These are phyloP conservation scores for Cryptocephalus moraei DNA, from an alignment of 2,888 invertebrate genomes.

Conservation along the genomic window DNA sequence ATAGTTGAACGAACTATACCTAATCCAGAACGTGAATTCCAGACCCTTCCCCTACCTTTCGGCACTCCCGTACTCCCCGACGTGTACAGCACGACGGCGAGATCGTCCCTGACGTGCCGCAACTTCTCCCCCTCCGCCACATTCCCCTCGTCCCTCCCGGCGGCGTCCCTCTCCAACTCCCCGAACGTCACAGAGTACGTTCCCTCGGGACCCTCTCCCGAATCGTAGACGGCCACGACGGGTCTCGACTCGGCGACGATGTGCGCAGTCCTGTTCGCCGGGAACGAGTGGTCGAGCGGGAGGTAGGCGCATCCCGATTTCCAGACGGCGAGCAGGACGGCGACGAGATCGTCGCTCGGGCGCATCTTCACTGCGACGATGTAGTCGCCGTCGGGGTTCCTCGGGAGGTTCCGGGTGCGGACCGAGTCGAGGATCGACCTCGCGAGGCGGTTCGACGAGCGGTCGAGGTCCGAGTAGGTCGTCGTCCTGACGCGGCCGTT, in stretches of 20 bases:
- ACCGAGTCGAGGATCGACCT: slow-evolving; percentile 42
- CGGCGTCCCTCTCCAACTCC: slow-evolving; percentile 41
- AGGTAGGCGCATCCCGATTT: slow-evolving; percentile 78
- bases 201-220: slow-evolving; percentile 35
- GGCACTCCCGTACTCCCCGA: slow-evolving; percentile 86
- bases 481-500: slow-evolving; percentile 19
- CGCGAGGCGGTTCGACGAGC: slow-evolving; percentile 47
- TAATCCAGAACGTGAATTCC: too few species aligned
- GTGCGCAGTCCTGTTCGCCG: slow-evolving; percentile 61
- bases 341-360: slow-evolving; percentile 59
- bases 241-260: slow-evolving; percentile 69
- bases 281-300: slow-evolving; percentile 66
- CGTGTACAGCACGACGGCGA: slow-evolving; percentile 70
- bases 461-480: slow-evolving; percentile 47
- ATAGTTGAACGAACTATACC: too few species aligned
- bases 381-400: slow-evolving; percentile 59
- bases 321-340: slow-evolving; percentile 61
- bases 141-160: slow-evolving; percentile 28
- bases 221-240: slow-evolving; percentile 56
- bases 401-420: slow-evolving; percentile 28
- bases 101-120: slow-evolving; percentile 39
- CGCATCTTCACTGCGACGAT: slow-evolving; percentile 72
- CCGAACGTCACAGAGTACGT: slow-evolving; percentile 36
- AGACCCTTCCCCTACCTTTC: slow-evolving; percentile 53
- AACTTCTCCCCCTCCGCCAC: slow-evolving; percentile 18